A percentile compares a stretch with the other conserved stretches of the same genome.
These are phyloP conservation scores for Molossus molossus DNA, from an alignment of 2,797 vertebrate genomes.

Conservation along the genomic window DNA sequence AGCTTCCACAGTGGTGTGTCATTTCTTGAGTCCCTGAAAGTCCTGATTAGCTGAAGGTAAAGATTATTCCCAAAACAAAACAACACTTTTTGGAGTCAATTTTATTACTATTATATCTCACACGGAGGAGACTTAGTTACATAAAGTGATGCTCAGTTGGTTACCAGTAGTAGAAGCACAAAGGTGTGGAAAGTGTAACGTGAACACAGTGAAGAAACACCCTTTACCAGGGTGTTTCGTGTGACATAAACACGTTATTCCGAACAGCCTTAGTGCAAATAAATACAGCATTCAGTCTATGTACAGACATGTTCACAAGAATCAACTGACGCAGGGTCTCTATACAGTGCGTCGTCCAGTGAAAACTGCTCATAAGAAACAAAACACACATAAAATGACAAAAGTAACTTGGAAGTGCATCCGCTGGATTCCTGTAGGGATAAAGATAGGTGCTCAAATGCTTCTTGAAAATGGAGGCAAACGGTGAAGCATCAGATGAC, in stretches of 20 bases:
- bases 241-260: slow-evolving; percentile 86
- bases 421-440: slow-evolving; percentile 42
- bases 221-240: slow-evolving; percentile 83
- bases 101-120: slow-evolving; percentile 89
- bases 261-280: slow-evolving; percentile 88
- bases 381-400: slow-evolving; percentile 78
- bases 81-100: slow-evolving; percentile 65
- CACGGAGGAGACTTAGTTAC: slow-evolving; percentile 88
- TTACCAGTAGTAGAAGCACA: slow-evolving; percentile 82
- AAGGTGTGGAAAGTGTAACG: slow-evolving; percentile 84
- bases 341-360: slow-evolving; percentile 72
- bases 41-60: not conserved
- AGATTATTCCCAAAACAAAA: slow-evolving; percentile 54
- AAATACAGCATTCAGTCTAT: slow-evolving; percentile 85
- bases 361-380: slow-evolving; percentile 75
- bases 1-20: not conserved
- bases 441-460: slow-evolving; percentile 34
- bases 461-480: slow-evolving; percentile 61
- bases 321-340: slow-evolving; percentile 76
- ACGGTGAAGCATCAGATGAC: slow-evolving; percentile 41
- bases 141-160: slow-evolving; percentile 83
- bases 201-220: slow-evolving; percentile 80
- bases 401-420: slow-evolving; percentile 47
- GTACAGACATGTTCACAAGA: slow-evolving; percentile 88
- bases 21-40: not conserved